Percentiles rank a stretch among this genome's conserved stretches.
These are phyloP conservation scores for Ploceus nigricollis DNA, from an alignment of 2,113 vertebrate species.

Conservation along the genomic window DNA sequence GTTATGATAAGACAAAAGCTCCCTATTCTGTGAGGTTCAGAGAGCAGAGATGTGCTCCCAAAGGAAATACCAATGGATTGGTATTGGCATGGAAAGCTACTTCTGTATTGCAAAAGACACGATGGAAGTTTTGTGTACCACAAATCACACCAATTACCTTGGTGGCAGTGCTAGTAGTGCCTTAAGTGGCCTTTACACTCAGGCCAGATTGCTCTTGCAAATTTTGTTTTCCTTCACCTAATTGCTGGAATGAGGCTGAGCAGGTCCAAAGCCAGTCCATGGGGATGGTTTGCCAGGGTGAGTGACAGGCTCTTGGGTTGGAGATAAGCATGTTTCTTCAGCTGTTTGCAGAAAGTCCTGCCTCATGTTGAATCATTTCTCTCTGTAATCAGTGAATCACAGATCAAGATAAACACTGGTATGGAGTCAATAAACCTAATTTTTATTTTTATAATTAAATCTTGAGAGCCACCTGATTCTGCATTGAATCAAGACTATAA, in stretches of 20 bases:
- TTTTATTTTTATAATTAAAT: constrained; percentile 52
- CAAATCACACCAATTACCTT: not conserved
- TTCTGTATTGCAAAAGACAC: rapidly evolving
- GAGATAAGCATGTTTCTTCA: not conserved
- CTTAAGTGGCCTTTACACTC: not conserved
- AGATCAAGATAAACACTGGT: constrained; percentile 2
- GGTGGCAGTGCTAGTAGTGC: not conserved
- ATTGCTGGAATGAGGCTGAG: not conserved
- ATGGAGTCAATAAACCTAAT: constrained; percentile 18
- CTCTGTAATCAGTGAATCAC: constrained; percentile 13
- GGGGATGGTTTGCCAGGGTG: not conserved
- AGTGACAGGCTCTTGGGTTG: not conserved
- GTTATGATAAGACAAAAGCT: not conserved
- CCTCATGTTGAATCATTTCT: not conserved
- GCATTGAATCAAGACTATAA: not conserved
- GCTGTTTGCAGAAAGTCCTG: constrained; percentile 14
- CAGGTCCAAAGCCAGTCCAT: not conserved
- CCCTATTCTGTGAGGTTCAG: not conserved
- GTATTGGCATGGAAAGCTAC: not conserved
- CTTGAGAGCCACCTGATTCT: constrained; percentile 42
- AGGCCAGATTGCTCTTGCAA: not conserved
- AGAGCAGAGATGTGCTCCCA: not conserved
- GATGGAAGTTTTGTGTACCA: not conserved
- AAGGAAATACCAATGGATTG: not conserved
- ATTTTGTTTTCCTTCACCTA: not conserved